Evolutionary conservation across 2,797 vertebrate species (phyloP), one percentile per base, ranked within the genome.

Genomic region (Phoxinus dragarum): DNA sequence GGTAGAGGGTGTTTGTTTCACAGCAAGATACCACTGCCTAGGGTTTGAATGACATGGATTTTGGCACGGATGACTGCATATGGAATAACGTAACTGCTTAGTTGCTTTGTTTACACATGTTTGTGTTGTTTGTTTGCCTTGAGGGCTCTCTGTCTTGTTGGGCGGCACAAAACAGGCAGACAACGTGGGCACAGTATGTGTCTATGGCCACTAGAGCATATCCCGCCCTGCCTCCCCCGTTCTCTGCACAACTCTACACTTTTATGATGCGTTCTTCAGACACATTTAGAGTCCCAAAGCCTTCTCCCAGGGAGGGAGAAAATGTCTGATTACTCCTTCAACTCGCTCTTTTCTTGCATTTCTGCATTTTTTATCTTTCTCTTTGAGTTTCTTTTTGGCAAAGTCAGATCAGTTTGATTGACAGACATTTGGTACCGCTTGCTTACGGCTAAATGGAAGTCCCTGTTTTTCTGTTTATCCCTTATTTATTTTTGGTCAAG

Each of bases 401-500:
- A 75, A 73, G 40, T 81, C 14, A 0, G 2, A 72, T 73, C 9
- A 83, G 78, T 86, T 88, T 80, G 85, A 86, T 81, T 59, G 87
- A 91, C 81, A 59, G 77, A 75, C 19, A 74, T 77, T 78, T 80
- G 85, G 78, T 88, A 7, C 31, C 89, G 8, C 86, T 87, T 78
- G 78, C 1, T 87, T 89, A 86, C 67, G 80, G 89, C 89, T 90
- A 80, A 89, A 91, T 91, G 89, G 90, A 88, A 44, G 71, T 90
- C 89, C 87, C 72, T 83, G 72, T 87, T 78, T 64, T 88, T 85
- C 61, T 76, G 10, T n/a, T 36, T 27, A 82, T 80, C 64, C 77
- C 83, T 80, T 89, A 84, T 91, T 92, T 89, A 84, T 92, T 86
- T 91, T 90, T 73, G 90, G 89, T 87, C 52, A 42, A 89, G 92